Base-by-base conservation (phyloP, 92 coral and sea anemone genomes). In the Porites cylindrica region DNA sequence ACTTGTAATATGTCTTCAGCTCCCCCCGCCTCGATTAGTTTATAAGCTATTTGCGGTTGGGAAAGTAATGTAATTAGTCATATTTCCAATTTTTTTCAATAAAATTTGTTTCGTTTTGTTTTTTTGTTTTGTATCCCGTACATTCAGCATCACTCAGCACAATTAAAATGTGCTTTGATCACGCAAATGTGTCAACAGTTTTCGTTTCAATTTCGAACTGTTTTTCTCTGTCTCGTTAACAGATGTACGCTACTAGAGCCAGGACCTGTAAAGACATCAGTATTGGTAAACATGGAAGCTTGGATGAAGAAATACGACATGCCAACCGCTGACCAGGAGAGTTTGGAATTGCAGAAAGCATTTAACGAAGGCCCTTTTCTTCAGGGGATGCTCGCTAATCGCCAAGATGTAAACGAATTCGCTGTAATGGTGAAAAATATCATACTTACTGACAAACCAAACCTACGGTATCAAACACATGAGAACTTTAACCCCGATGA, bases 391-490 rank as follows among this genome's bases (percentile, higher is more conserved):
- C 8, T 9, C 5, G 20, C 9, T 60, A 9, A 17, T 19, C 5
- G 18, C 7, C 78, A 75, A 53, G 53, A 21, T 23, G 63, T 12
- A n/a, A 26, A 52, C 17, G 78, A 75, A 5, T 12, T 95, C 51
- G 98, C 95, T 10, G 82, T 91, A 62, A n/a, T 54, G 6, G 92
- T 93, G 10, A 86, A 88, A 62, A 85, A 91, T 8, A 92, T 90
- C 13, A 87, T 95, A 65, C 82, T 93, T 19, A 73, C 81, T 26
- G 84, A 94, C 62, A 88, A 88, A 53, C 94, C 95, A 1, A 83
- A 86, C 68, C 83, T 93, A 7, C 93, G 98, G 12, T 90, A 89
- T 43, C 90, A 81, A 67, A 80, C 96, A 3, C 91, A 91, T 61
- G 24, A 66, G 1, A 87, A 70, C 19, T 88, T 84, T 86, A 54